Percentiles rank a stretch among this genome's conserved stretches.
Conservation (phyloP, 2,888 invertebrate genomes). For the Amiota minor region DNA sequence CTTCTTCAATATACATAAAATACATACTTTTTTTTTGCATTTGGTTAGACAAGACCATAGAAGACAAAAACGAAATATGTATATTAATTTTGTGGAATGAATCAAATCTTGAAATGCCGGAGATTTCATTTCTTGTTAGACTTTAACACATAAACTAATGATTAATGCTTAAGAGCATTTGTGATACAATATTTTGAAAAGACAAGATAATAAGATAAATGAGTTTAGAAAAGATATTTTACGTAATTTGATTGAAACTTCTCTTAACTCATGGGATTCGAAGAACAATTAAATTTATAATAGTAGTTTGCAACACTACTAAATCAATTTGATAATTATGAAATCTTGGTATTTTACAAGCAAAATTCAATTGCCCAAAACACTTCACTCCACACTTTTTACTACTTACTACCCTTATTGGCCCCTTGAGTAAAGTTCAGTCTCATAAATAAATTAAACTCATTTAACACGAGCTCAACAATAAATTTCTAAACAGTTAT, state of each 20-base stretch:
- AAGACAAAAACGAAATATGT: no score
- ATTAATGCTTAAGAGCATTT: background rate
- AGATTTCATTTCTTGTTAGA: background rate
- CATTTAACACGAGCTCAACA: constrained; percentile 63
- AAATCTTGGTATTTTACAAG: background rate
- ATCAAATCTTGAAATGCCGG: constrained; percentile 8
- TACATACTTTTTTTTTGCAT: no score
- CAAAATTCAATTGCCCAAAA: constrained; percentile 58
- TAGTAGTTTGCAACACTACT: no score
- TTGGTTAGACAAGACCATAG: no score
- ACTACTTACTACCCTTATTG: background rate
- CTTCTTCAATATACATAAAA: no score
- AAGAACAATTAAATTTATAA: no score
- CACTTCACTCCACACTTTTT: constrained; percentile 42
- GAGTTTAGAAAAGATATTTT: no score
- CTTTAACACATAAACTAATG: background rate
- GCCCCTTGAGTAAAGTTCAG: constrained; percentile 14
- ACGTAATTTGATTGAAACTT: no score
- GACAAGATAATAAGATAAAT: no score
- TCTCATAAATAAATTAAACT: constrained; percentile 65
- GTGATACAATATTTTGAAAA: no score
- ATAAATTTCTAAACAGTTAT: constrained; percentile 67
- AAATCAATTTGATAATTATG: no score
- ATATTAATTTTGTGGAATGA: constrained; percentile 14
- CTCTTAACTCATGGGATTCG: no score